Base-by-base conservation (phyloP, 2,797 vertebrate species). In the Phataginus tricuspis region DNA sequence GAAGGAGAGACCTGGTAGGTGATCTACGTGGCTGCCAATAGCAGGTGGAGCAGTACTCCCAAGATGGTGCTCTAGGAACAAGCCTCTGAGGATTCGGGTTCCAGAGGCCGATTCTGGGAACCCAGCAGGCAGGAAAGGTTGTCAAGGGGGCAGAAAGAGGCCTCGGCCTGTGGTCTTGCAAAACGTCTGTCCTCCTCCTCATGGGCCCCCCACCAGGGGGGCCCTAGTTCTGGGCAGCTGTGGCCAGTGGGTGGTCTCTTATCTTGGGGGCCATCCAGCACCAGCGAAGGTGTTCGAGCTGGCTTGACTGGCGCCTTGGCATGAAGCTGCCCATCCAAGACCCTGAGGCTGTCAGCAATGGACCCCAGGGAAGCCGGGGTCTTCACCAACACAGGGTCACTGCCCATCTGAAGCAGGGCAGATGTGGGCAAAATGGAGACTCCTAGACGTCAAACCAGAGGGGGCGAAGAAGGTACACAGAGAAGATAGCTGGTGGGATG, bases 311-410 rank as follows among this genome's bases (percentile, higher is more conserved):
- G 99, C 19, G 99, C 99, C 91, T 99, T 99, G 85, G 98, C 96
- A 94, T 99, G 99, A 71, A 99, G 98, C 98, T 99, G 99, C 55
- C 99, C 99, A 51, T 99, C 99, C 0, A 99, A 99, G 68, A 99
- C 99, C 15, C 98, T 98, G 45, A 99, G 97, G 5, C 98, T 98
- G 37, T 95, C 29, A 0, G 98, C 98, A 63, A 97, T 97, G 86
- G 85, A 97, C 39, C 96, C 95, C 96, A 96, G 97, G 97, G 55
- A 96, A 91, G 97, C 82, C 2, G 96, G 96, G 4, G 97, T 96
- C 23, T 98, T 98, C 5, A 98, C 98, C 85, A 99, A 98, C 89
- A 99, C 82, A 0, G 99, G 99, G 86, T 99, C 99, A 31, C 99
- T 99, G 74, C 99, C 99, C 1, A 99, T 99, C 45, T 99, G 98